These are phyloP conservation scores for Vidua macroura DNA, from an alignment of 2,113 vertebrate genomes.

Conservation along the genomic window DNA sequence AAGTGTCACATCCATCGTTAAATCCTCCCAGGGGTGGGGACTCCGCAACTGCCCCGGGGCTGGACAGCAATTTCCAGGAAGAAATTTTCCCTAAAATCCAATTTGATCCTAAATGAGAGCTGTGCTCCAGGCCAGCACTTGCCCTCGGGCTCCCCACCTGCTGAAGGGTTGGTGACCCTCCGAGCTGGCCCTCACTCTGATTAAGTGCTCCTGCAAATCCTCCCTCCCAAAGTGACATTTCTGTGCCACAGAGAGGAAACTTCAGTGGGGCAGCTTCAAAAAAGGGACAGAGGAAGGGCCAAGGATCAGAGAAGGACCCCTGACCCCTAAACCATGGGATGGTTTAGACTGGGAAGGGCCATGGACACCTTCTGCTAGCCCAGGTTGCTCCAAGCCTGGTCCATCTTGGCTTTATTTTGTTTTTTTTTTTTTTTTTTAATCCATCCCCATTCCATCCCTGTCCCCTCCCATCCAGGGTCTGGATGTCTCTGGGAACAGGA, in stretches of 20 bases:
- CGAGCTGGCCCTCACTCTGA: not conserved
- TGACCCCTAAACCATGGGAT: not conserved
- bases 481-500: not conserved
- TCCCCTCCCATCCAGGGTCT: not conserved
- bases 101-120: not conserved
- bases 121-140: not conserved
- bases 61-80: not conserved
- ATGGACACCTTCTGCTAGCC: not conserved
- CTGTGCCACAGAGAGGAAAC: not conserved
- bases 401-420: accelerated
- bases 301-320: not conserved
- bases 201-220: not conserved
- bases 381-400: not conserved
- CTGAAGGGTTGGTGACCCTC: not conserved
- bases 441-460: not conserved
- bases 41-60: too few species aligned
- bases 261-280: not conserved
- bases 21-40: too few species aligned
- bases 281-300: not conserved
- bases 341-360: not conserved
- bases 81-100: not conserved
- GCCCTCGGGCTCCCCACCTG: not conserved
- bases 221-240: not conserved
- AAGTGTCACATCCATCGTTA: too few species aligned
- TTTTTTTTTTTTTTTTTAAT: too few species aligned